phyloP scores from a whole-genome alignment of 2,797 vertebrate genomes.

The Microchirus variegatus region DNA sequence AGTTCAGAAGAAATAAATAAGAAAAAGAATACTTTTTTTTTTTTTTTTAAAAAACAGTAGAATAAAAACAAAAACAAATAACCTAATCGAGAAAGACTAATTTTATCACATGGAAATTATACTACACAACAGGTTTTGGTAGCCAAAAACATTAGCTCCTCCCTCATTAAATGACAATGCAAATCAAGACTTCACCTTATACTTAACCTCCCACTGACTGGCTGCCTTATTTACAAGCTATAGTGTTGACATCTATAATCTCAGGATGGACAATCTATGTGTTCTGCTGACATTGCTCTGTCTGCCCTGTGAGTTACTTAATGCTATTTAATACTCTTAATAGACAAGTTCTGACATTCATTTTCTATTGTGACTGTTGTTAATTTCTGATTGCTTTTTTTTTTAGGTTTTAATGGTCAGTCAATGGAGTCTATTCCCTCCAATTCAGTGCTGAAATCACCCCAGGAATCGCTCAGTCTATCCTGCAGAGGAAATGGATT shows the following conservation, averaged over 20 bases:
- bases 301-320: slow-evolving; percentile 30
- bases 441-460: too few relatives aligned
- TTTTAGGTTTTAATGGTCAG: too few relatives aligned
- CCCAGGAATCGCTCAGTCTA: too few relatives aligned
- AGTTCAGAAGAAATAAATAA: too few relatives aligned
- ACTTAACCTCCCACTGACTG: not conserved
- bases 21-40: too few relatives aligned
- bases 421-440: too few relatives aligned
- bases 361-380: accelerated
- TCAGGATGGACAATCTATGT: slow-evolving; percentile 30
- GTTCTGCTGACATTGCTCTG: slow-evolving; percentile 27
- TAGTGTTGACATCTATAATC: not conserved
- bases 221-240: not conserved
- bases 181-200: not conserved
- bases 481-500: too few relatives aligned
- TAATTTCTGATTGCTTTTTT: not conserved
- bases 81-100: too few relatives aligned
- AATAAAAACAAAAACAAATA: too few relatives aligned
- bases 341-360: not conserved
- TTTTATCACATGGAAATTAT: too few relatives aligned
- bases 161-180: not conserved
- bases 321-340: not conserved
- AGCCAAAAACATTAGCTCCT: not conserved
- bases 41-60: too few relatives aligned
- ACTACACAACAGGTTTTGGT: too few relatives aligned